Base-by-base conservation (phyloP, 2,113 vertebrate species). In the Bufo gargarizans region DNA sequence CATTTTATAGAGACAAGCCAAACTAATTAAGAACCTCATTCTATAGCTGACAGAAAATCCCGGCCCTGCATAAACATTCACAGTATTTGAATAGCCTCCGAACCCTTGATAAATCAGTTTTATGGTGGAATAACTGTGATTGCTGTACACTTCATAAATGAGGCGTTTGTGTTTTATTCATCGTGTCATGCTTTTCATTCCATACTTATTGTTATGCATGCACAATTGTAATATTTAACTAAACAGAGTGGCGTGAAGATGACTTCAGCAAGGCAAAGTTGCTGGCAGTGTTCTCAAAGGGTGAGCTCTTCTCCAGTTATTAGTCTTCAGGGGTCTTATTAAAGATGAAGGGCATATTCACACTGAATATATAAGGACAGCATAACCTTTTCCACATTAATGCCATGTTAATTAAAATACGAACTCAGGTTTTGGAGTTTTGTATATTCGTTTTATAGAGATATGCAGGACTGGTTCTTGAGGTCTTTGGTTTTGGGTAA, bases 1-100 rank as follows among this genome's bases (percentile, higher is more conserved):
- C 86, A 88, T 88, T 88, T 88, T 88, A 88, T 88, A 61, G 78
- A 88, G 86, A 82, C 78, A 87, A 86, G 74, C 22, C 76, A 86
- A 84, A 82, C 86, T 88, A 74, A 88, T 88, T 88, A 88, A 88
- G 78, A 88, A 74, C 2, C 79, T 88, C 63, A 76, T 88, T 82
- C 12, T 71, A 45, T 59, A 71, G 67, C 78, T 82, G 86, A 76
- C 79, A 82, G 67, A 82, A 82, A 83, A 58, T 74, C 63, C 33
- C 43, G 50, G 33, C n/a, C 69, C 78, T n/a, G 55, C 79, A 88
- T 82, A 82, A 88, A 82, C 86, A 81, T 79, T 87, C 86, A 17
- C 77, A 81, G 45, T 81, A 81, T 87, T 81, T 87, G 77, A 87
- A 72, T 82, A 82, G 67, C 79, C 86, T 82, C 56, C 58, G 67